Percentiles rank a stretch among this genome's conserved stretches.
Evolutionary conservation across 2,113 vertebrate genomes (phyloP).

Genomic region (Bubo blakistoni): DNA sequence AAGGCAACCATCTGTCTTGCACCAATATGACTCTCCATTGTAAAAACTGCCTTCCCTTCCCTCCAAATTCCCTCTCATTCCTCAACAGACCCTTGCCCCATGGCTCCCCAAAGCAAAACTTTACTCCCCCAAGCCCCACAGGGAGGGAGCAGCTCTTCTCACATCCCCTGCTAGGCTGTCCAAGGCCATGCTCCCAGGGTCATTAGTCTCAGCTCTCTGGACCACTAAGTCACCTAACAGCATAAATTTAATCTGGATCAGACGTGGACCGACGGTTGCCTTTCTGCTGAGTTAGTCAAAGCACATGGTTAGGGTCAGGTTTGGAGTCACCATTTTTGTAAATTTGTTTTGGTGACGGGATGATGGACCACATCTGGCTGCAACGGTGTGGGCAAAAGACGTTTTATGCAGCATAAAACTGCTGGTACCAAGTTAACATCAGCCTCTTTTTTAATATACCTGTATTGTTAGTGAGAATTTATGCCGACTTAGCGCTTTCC

Average conservation of each 20-base stretch:
- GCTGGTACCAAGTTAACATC: background rate
- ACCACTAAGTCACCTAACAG: background rate
- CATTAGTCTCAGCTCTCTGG: background rate
- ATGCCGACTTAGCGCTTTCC: background rate
- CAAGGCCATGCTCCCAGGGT: background rate
- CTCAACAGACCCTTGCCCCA: background rate
- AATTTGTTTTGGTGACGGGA: background rate
- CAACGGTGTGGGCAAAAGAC: background rate
- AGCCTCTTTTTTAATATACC: background rate
- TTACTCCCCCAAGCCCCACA: background rate
- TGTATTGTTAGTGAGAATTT: background rate
- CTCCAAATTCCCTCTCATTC: background rate
- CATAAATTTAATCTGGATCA: no score
- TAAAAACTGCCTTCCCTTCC: background rate
- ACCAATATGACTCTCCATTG: fast-evolving
- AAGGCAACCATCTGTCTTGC: background rate
- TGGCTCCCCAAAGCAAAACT: background rate
- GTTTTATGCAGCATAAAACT: background rate
- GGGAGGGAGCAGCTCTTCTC: background rate
- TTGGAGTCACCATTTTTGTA: background rate
- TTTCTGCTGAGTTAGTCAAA: background rate
- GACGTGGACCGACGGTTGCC: background rate
- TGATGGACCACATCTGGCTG: background rate
- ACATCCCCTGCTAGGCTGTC: background rate
- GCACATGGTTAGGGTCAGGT: background rate